These are phyloP conservation scores for Carassius gibelio DNA, from an alignment of 2,113 vertebrate genomes.

Conservation along the genomic window DNA sequence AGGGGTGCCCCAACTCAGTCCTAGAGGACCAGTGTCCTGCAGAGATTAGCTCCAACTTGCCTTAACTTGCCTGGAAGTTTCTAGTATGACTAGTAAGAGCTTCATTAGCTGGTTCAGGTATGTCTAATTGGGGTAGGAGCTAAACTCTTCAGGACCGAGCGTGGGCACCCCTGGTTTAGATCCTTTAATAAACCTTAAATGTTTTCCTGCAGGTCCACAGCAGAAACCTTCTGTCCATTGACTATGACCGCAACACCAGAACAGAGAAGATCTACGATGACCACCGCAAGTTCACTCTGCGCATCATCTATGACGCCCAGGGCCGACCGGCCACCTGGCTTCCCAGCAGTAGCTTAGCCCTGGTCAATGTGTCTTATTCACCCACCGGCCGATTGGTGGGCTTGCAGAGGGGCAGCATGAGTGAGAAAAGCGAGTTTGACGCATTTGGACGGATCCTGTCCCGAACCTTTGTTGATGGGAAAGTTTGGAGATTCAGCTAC, in stretches of 20 bases:
- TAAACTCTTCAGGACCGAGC: too few species aligned
- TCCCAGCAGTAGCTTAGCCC: slow-evolving; percentile 85
- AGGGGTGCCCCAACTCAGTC: too few species aligned
- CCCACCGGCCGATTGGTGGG: slow-evolving; percentile 82
- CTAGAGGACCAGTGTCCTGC: too few species aligned
- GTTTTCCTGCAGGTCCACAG: slow-evolving; percentile 78
- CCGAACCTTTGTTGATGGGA: slow-evolving; percentile 85
- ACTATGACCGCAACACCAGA: slow-evolving; percentile 87
- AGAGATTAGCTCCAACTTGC: too few species aligned
- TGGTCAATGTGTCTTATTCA: slow-evolving; percentile 88
- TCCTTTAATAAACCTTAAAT: background rate
- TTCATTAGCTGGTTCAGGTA: too few species aligned
- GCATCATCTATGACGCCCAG: slow-evolving; percentile 86
- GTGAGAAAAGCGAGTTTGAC: slow-evolving; percentile 84
- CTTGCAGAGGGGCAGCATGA: slow-evolving; percentile 87
- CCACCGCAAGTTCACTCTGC: slow-evolving; percentile 85
- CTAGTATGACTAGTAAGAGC: too few species aligned
- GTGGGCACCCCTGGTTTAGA: too few species aligned
- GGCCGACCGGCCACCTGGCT: slow-evolving; percentile 88
- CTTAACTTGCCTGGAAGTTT: too few species aligned
- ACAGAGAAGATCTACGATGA: slow-evolving; percentile 92
- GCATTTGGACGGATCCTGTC: slow-evolving; percentile 84
- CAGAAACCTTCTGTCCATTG: slow-evolving; percentile 85
- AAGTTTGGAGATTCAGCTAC: slow-evolving; percentile 90
- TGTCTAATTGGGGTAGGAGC: too few species aligned